Percentiles rank a stretch among this genome's conserved stretches.
These are phyloP conservation scores for Mugil cephalus DNA, from an alignment of 2,113 vertebrate genomes.

Conservation along the genomic window DNA sequence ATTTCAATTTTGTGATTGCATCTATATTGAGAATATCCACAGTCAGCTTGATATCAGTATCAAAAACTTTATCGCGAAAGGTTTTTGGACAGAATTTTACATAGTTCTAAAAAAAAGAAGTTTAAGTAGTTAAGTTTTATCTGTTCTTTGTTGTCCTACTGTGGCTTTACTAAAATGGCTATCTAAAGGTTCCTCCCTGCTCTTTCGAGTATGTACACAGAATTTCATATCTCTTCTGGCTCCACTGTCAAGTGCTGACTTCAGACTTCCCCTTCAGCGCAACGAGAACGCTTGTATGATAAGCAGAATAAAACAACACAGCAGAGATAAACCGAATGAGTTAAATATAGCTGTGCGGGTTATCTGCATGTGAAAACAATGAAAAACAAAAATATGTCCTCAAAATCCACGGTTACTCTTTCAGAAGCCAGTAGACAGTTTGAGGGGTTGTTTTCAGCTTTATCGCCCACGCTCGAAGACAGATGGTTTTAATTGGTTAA, in stretches of 20 bases:
- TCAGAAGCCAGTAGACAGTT: constrained; percentile 18
- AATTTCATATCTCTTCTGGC: constrained; percentile 58
- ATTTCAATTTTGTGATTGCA: background rate
- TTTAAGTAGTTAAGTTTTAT: constrained; percentile 37
- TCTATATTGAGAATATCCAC: background rate
- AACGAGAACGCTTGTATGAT: constrained; percentile 58
- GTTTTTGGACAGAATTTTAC: background rate
- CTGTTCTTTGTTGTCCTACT: constrained; percentile 52
- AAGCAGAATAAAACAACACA: constrained; percentile 69
- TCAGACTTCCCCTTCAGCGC: constrained; percentile 49
- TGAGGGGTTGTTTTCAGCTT: constrained; percentile 15
- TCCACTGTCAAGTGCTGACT: constrained; percentile 64
- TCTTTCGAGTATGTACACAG: constrained; percentile 59
- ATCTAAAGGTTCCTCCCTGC: constrained; percentile 17
- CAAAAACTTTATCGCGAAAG: background rate
- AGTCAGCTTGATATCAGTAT: no score
- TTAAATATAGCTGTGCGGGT: constrained; percentile 63
- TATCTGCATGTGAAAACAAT: constrained; percentile 58
- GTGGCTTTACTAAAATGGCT: constrained; percentile 66
- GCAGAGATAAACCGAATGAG: constrained; percentile 62
- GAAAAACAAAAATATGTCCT: constrained; percentile 32
- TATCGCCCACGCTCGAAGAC: background rate
- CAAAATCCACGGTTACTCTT: constrained; percentile 29
- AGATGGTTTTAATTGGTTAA: constrained; percentile 11
- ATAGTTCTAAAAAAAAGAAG: background rate